Conservation (phyloP, 2,113 vertebrate genomes). For the Formicarius rufipectus region DNA sequence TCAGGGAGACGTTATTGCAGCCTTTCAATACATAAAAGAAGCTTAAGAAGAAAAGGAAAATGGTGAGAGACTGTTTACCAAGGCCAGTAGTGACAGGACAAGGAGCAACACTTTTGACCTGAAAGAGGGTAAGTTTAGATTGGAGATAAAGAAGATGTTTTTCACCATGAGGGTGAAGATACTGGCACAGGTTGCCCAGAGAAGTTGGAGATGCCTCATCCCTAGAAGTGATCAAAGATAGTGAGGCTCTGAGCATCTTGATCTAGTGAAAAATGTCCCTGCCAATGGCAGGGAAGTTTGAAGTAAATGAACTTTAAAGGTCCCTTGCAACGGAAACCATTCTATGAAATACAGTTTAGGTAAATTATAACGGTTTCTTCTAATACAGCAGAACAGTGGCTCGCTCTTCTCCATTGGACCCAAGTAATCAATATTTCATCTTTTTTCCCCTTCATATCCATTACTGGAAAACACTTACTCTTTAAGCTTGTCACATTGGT, state of each 20-base stretch:
- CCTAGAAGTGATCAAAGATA: background rate
- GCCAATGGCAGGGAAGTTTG: fast-evolving
- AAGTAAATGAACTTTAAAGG: background rate
- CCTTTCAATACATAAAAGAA: too few relatives aligned
- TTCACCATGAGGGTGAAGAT: background rate
- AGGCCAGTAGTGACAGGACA: too few relatives aligned
- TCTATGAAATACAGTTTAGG: background rate
- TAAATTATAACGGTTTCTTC: background rate
- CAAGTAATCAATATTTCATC: background rate
- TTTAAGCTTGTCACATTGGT: background rate
- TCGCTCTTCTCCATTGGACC: background rate
- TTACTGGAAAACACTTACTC: background rate
- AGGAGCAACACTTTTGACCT: too few relatives aligned
- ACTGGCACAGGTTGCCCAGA: background rate
- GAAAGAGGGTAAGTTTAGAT: too few relatives aligned
- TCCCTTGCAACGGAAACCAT: background rate
- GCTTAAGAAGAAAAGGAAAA: too few relatives aligned
- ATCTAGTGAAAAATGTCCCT: background rate
- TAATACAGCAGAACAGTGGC: background rate
- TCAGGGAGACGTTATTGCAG: too few relatives aligned
- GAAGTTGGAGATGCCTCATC: background rate
- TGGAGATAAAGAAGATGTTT: background rate
- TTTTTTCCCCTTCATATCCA: background rate
- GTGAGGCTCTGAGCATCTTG: background rate
- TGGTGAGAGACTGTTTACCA: too few relatives aligned